Base-by-base conservation (phyloP, 2,888 invertebrate genomes). In the Plebejus anna region DNA sequence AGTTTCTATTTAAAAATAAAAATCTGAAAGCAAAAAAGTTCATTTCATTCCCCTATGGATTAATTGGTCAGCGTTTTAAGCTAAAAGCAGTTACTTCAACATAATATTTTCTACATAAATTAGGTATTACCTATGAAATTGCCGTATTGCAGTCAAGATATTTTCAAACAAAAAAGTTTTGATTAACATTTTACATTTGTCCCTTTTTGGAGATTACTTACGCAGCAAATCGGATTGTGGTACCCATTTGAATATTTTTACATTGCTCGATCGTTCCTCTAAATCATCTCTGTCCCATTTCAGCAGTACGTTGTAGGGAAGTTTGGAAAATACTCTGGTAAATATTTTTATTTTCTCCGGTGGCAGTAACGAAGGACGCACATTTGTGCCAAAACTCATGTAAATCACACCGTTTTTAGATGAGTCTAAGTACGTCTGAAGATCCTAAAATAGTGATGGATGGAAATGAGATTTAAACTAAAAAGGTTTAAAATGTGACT, bases 151-250 rank as follows among this genome's bases (percentile, higher is more conserved):
- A 38, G 38, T 38, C 4, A 5, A 38, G 38, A 38, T 5, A 4
- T 38, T 38, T 38, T 38, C 38, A 38, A 38, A 38, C 38, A 4
- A 38, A 38, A 38, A 38, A 38, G 5, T 38, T 38, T 38, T 38
- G 38, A 38, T 38, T 38, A 5, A 38, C 38, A 4, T 38, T 0
- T 5, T 38, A 32, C 9, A 42, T 42, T 47, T 36, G 32, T 36
- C 4, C 28, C 9, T 13, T 36, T 66, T 66, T 36, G 66, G 13
- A 66, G 32, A 66, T 66, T 75, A 78, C 82, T 80, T 79, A 85
- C 89, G 85, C 0, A 90, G 78, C 61, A 90, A 81, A 80, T 89
- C 89, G 42, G 86, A 83, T 78, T 90, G 91, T 38, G 81, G 89
- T 4, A 89, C 80, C 90, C 90, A 91, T 78, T 87, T 86, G 0